These are phyloP conservation scores for Vultur gryphus DNA, from an alignment of 2,797 vertebrate species.

Conservation along the genomic window DNA sequence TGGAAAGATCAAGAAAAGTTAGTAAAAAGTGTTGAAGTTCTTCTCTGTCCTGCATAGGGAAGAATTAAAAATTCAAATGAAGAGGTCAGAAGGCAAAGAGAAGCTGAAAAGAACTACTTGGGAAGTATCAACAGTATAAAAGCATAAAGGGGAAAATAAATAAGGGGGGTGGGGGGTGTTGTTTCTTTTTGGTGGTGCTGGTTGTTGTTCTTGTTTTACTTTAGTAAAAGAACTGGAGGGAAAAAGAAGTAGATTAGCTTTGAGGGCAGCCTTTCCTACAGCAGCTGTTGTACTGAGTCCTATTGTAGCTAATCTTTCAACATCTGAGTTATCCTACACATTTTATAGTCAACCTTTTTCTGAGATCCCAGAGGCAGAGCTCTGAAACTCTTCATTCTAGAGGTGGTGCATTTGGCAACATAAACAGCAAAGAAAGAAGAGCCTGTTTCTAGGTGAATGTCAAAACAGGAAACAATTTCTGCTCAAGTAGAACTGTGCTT, in stretches of 20 bases:
- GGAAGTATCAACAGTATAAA: not conserved
- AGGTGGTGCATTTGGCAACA: not conserved
- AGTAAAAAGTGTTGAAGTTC: not conserved
- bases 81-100: not conserved
- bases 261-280: not conserved
- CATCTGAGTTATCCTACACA: not conserved
- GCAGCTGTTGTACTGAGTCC: not conserved
- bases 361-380: not conserved
- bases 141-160: not conserved
- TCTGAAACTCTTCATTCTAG: not conserved
- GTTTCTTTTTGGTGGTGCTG: not conserved
- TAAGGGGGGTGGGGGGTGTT: rapidly evolving
- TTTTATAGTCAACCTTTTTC: not conserved
- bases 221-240: not conserved
- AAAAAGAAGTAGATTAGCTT: not conserved
- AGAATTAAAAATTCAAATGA: not conserved
- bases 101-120: not conserved
- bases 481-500: not conserved
- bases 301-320: not conserved
- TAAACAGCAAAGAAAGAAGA: not conserved
- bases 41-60: not conserved
- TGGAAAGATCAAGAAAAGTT: not conserved
- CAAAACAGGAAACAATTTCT: not conserved
- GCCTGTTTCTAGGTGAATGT: not conserved
- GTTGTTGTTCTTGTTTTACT: not conserved